Percentiles rank a stretch among this genome's conserved stretches.
phyloP scores from a whole-genome alignment of 2,888 invertebrate species.

The Apodemia duryi region DNA sequence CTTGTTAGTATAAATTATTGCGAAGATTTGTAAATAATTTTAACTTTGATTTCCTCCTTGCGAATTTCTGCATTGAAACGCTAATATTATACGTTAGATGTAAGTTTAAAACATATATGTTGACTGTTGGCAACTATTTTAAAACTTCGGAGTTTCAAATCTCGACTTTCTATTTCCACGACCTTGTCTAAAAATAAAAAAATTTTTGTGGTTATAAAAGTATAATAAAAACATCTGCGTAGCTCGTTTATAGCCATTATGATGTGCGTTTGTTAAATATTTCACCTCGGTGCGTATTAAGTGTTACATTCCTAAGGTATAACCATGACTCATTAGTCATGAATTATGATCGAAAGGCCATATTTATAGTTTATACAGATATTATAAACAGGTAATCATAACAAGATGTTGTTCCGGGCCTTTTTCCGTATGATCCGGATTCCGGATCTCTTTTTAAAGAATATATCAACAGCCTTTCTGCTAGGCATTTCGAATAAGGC shows the following conservation, averaged over 20 bases:
- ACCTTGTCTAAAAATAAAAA: conserved; percentile 12
- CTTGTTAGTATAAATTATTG: too few relatives aligned
- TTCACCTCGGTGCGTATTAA: not conserved
- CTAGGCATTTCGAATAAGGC: too few relatives aligned
- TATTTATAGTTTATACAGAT: not conserved
- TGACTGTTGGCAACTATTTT: conserved; percentile 10
- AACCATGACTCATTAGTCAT: not conserved
- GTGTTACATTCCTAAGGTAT: not conserved
- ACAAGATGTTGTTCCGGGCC: too few relatives aligned
- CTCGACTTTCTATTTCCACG: conserved; percentile 9
- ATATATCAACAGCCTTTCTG: too few relatives aligned
- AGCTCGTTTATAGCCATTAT: conserved; percentile 9
- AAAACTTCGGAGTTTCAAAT: not conserved
- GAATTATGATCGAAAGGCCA: not conserved
- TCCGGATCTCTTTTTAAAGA: too few relatives aligned
- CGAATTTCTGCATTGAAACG: not conserved
- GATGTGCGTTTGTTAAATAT: conserved; percentile 1
- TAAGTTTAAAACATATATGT: not conserved
- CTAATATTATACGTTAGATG: not conserved
- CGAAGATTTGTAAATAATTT: too few relatives aligned
- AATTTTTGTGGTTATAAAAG: conserved; percentile 10
- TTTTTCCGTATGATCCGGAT: too few relatives aligned
- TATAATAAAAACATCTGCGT: conserved; percentile 1
- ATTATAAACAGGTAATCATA: too few relatives aligned
- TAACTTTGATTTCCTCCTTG: too few relatives aligned